Evolutionary conservation across 2,797 vertebrate species (phyloP), one percentile per base, ranked within the genome.

Genomic region (Microchirus variegatus): DNA sequence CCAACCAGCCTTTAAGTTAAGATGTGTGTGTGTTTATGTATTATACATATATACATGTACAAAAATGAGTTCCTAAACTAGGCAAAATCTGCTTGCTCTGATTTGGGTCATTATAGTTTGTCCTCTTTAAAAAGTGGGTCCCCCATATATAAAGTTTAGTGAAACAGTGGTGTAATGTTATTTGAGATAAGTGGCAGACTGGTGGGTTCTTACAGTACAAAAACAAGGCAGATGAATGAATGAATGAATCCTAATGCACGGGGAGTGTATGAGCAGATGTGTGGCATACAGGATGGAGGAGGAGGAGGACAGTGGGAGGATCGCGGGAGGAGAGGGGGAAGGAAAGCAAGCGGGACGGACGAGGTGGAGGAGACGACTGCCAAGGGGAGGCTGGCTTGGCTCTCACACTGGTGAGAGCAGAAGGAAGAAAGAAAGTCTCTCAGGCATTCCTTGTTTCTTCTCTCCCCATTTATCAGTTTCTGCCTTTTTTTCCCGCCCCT

Each of bases 261-360:
- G 65, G 65, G 61, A 74, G 74, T 69, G 71, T 64, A 71, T 68
- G 59, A 87, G 82, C 88, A 89, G 85, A 85, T 89, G 84, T 79
- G 82, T 73, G 67, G 59, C 76, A 61, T 59, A 60, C 69, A 82
- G 83, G 78, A 78, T 70, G 67, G 79, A 75, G 68, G 73, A 85
- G 80, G 77, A 73, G 75, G 74, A 76, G 53, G 86, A 83, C 60
- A 61, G 71, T 22, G 51, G 67, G 76, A 51, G 71, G 70, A 83
- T 73, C 73, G 67, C 80, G 44, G 44, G 44, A 45, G 44, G 44
- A 18, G 67, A 75, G 68, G 73, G 66, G 75, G 83, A 85, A 78
- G 79, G 75, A 73, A 76, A 79, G 85, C 85, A 86, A 83, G 86
- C 85, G 85, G 81, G 63, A 68, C 59, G n/a, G 76, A 78, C 53